Conservation (phyloP, 1,140 invertebrate species). For the Procambarus virginalis region DNA sequence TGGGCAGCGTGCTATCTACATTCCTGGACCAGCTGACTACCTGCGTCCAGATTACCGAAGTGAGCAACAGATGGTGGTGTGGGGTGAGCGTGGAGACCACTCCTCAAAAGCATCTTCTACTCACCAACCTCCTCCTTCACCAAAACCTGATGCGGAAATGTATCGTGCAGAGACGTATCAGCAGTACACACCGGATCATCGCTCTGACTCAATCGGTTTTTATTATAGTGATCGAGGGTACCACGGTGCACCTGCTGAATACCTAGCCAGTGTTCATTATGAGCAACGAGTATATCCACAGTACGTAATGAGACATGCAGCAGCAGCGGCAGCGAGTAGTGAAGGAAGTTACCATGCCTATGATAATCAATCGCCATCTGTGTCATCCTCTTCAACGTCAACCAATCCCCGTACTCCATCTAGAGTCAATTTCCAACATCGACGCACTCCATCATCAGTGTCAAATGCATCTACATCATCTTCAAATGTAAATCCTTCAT, state of each 20-base stretch:
- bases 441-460: constrained; percentile 82
- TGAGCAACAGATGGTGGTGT: constrained; percentile 55
- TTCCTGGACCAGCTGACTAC: constrained; percentile 59
- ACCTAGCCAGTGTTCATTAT: constrained; percentile 68
- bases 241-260: constrained; percentile 80
- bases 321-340: constrained; percentile 69
- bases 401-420: constrained; percentile 72
- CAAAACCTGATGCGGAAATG: constrained; percentile 61
- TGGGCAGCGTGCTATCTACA: constrained; percentile 43
- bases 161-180: constrained; percentile 63
- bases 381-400: constrained; percentile 67
- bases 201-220: constrained; percentile 21
- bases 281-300: constrained; percentile 72
- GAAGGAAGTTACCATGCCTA: constrained; percentile 75
- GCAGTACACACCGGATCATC: constrained; percentile 41
- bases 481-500: constrained; percentile 77
- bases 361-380: constrained; percentile 76
- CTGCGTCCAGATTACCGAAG: constrained; percentile 44
- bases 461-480: constrained; percentile 80
- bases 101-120: not conserved
- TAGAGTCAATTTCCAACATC: constrained; percentile 75
- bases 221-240: constrained; percentile 47
- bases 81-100: constrained; percentile 21
- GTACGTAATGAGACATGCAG: constrained; percentile 72
- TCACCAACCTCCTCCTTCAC: constrained; percentile 10